phyloP scores from a whole-genome alignment of 2,113 vertebrate species.

The Dipodomys stephensi region DNA sequence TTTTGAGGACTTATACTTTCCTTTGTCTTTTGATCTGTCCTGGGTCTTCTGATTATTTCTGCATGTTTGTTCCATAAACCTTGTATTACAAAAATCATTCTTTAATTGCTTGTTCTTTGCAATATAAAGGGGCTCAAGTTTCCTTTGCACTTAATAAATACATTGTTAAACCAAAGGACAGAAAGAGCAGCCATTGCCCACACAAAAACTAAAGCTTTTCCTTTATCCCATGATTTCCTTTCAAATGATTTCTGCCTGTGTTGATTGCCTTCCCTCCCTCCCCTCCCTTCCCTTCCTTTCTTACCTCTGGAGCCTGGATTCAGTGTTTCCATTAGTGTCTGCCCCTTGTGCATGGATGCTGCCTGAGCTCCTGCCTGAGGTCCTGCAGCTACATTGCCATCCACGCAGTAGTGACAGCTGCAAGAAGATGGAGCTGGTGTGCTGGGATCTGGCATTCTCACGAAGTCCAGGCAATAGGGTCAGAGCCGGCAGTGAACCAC shows the following conservation, averaged over 20 bases:
- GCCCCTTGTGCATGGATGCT: background rate
- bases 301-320: background rate
- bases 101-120: background rate
- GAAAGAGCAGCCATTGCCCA: background rate
- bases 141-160: slow-evolving; percentile 10
- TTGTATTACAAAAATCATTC: background rate
- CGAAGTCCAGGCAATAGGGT: background rate
- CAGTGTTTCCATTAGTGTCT: background rate
- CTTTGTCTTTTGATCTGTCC: background rate
- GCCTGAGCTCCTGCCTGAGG: background rate
- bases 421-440: background rate
- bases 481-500: background rate
- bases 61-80: background rate
- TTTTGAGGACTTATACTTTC: background rate
- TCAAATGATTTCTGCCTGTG: slow-evolving; percentile 2
- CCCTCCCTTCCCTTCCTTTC: background rate
- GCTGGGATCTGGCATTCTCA: background rate
- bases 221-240: background rate
- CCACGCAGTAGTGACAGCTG: background rate
- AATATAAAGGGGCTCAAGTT: background rate
- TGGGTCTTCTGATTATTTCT: background rate
- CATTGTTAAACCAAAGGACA: background rate
- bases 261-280: background rate
- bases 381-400: background rate
- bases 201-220: background rate